A percentile compares a stretch with the other conserved stretches of the same genome.
Evolutionary conservation across 2,113 vertebrate species (phyloP).

Genomic region (Gymnobelideus leadbeateri): DNA sequence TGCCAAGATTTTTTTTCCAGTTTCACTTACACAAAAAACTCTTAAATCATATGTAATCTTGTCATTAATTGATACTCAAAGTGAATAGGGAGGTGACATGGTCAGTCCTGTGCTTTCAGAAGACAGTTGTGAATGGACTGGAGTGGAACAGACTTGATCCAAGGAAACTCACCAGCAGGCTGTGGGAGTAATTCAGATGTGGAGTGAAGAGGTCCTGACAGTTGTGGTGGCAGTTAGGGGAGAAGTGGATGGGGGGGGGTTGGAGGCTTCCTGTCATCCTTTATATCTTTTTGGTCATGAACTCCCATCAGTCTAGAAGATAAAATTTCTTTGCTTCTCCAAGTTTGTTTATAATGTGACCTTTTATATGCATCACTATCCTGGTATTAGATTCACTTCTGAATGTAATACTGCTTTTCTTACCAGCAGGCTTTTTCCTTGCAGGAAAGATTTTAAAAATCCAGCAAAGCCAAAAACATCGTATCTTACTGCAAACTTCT

Average conservation of each 20-base stretch:
- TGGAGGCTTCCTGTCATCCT: background rate
- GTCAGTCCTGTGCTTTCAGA: background rate
- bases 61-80: background rate
- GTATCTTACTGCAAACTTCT: background rate
- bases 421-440: too few species aligned
- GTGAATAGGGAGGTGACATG: background rate
- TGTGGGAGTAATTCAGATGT: background rate
- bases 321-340: background rate
- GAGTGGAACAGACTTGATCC: background rate
- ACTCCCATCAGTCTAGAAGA: background rate
- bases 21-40: background rate
- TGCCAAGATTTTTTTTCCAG: background rate
- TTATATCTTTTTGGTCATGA: background rate
- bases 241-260: too few species aligned
- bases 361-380: background rate
- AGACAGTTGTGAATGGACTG: background rate
- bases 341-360: background rate
- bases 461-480: background rate
- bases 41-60: background rate
- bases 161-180: background rate
- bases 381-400: background rate
- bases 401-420: too few species aligned
- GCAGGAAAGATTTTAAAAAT: background rate
- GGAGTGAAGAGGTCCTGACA: background rate
- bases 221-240: background rate